Evolutionary conservation across 2,113 vertebrate species (phyloP), one percentile per base, ranked within the genome.

Genomic region (Oncorhynchus clarkii): DNA sequence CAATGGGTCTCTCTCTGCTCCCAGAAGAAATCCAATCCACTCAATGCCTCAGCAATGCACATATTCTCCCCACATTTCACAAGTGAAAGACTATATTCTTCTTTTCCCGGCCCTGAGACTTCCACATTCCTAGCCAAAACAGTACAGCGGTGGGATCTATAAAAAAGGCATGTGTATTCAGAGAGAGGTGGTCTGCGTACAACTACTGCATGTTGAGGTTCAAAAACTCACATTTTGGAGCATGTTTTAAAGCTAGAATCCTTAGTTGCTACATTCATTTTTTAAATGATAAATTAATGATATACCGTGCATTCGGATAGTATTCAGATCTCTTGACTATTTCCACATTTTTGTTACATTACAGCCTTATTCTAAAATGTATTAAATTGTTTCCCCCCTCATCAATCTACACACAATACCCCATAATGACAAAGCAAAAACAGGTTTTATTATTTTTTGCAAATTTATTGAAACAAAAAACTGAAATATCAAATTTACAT

Each of bases 41-140:
- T 93, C 89, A 90, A 77, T 45, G 92, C 90, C 92, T 89, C 89
- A 95, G 94, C 95, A 95, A 95, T 95, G 94, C 93, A 93, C 92
- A 85, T 95, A 94, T 94, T 95, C 93, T 93, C 92, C 93, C 94
- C 94, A 81, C 91, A 95, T 94, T 94, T 95, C 92, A 93, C 92
- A 90, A 94, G 86, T 90, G 80, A 91, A 87, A 91, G 92, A 94
- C 91, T 91, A 90, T 93, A 92, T 93, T 95, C 89, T 87, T 84
- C 74, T 75, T 70, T 39, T 77, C 64, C 75, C 68, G 68, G 27
- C 27, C 24, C 65, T 67, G 65, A 18, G 27, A 6, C 20, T 57
- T 57, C 54, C 54, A 57, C 54, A 57, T 57, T 57, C 54, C 1
- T 57, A 57, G 59, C 5, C 18, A 20, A 68, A 39, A 29, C 67